These are phyloP conservation scores for Diorhabda sublineata DNA, from an alignment of 1,140 invertebrate species.

Conservation along the genomic window DNA sequence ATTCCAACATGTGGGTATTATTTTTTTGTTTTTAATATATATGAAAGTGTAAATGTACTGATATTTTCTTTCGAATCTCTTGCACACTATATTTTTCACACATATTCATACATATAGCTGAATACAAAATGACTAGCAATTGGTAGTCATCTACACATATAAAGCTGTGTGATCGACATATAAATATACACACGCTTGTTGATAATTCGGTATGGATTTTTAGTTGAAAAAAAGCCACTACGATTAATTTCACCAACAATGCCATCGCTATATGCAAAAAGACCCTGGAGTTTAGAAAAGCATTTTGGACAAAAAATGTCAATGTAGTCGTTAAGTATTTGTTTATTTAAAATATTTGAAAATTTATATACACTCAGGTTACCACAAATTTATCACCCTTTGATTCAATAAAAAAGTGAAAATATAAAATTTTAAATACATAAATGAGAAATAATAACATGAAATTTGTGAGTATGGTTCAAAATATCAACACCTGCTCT, in stretches of 20 bases:
- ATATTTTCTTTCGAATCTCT: too few species aligned
- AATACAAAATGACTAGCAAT: conserved; percentile 17
- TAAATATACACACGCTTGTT: conserved; percentile 26
- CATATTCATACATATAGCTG: conserved; percentile 17
- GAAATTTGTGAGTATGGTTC: not conserved
- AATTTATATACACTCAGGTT: not conserved
- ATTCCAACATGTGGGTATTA: too few species aligned
- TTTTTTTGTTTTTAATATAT: too few species aligned
- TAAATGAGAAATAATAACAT: conserved; percentile 5
- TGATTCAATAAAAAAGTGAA: not conserved
- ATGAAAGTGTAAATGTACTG: too few species aligned
- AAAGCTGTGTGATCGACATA: conserved; percentile 22
- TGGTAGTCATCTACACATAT: conserved; percentile 16
- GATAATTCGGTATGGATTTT: conserved; percentile 37
- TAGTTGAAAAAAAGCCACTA: conserved; percentile 43
- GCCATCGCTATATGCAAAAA: conserved; percentile 43
- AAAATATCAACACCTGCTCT: conserved; percentile 15
- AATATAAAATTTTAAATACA: not conserved
- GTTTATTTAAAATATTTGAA: not conserved
- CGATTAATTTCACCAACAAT: conserved; percentile 42
- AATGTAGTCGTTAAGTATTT: not conserved
- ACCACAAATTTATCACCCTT: not conserved
- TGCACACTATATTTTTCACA: not conserved
- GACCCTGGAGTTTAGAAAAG: conserved; percentile 37
- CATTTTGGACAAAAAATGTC: conserved; percentile 29